These are phyloP conservation scores for Amia ocellicauda DNA, from an alignment of 2,113 vertebrate genomes.

Conservation along the genomic window DNA sequence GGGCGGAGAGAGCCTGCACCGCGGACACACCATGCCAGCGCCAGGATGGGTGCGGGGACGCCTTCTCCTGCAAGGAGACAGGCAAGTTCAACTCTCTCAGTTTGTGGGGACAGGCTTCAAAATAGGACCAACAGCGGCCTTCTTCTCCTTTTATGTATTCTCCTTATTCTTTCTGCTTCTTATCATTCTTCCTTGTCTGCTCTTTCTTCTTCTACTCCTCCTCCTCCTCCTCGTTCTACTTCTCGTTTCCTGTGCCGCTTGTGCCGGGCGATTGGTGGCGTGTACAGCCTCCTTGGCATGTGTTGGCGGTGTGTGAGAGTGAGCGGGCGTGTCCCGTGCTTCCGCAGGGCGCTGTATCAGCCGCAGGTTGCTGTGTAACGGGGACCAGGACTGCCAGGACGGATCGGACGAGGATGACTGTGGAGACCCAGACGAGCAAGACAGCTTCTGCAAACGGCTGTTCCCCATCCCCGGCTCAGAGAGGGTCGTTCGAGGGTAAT, in stretches of 20 bases:
- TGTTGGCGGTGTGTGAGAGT: neutral
- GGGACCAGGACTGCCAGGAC: conserved; percentile 76
- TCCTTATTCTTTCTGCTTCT: no score
- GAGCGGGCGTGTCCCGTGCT: conserved; percentile 2
- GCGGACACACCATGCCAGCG: conserved; percentile 47
- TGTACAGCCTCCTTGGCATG: neutral
- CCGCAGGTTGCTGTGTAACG: conserved; percentile 76
- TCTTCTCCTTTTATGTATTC: no score
- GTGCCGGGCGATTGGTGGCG: no score
- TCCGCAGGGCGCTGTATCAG: conserved; percentile 81
- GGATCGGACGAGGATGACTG: conserved; percentile 77
- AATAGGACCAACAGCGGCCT: no score
- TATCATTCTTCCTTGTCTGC: no score
- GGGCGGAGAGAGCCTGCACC: conserved; percentile 66
- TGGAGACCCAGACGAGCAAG: conserved; percentile 34
- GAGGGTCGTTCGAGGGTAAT: conserved; percentile 71
- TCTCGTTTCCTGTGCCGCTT: no score
- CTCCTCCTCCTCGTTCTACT: no score
- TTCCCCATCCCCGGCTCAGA: conserved; percentile 73
- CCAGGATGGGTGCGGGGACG: conserved; percentile 65
- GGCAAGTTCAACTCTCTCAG: conserved; percentile 55
- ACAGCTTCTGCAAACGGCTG: conserved; percentile 65
- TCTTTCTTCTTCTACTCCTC: no score
- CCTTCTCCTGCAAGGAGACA: conserved; percentile 73
- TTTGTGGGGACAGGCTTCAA: no score